phyloP scores from a whole-genome alignment of 2,797 vertebrate species.

The Pseudochromis fuscus region DNA sequence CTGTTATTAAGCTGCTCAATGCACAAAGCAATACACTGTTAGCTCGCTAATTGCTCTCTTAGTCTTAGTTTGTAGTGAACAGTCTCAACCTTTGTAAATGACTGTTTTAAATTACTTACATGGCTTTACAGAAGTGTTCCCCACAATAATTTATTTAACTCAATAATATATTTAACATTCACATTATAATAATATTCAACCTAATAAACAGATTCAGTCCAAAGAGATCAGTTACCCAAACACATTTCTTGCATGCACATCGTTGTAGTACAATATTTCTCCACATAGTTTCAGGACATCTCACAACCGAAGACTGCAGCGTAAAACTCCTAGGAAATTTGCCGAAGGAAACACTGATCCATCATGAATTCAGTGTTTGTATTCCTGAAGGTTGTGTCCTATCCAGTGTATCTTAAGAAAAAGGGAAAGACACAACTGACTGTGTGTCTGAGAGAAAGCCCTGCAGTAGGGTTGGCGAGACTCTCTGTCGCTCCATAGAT shows the following conservation, averaged over 20 bases:
- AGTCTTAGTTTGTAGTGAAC: too few species aligned
- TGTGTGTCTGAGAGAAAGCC: constrained; percentile 70
- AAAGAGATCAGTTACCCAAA: too few species aligned
- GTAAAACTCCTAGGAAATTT: not conserved
- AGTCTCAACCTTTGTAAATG: too few species aligned
- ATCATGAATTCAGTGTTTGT: constrained; percentile 63
- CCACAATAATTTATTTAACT: too few species aligned
- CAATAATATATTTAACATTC: too few species aligned
- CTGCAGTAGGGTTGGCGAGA: constrained; percentile 55
- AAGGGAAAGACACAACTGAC: constrained; percentile 55
- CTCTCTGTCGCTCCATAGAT: constrained; percentile 38
- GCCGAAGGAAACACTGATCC: constrained; percentile 23
- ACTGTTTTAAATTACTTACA: too few species aligned
- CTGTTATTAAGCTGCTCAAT: not conserved
- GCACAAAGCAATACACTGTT: not conserved
- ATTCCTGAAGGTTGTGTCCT: constrained; percentile 31
- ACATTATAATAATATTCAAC: not conserved
- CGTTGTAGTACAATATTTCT: not conserved
- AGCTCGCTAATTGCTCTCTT: too few species aligned
- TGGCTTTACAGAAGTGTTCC: too few species aligned
- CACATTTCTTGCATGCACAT: not conserved
- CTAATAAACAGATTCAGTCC: not conserved
- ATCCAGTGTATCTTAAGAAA: constrained; percentile 12
- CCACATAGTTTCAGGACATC: not conserved
- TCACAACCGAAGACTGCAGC: constrained; percentile 3